phyloP scores from a whole-genome alignment of 2,797 vertebrate genomes.

The Bradypus variegatus region DNA sequence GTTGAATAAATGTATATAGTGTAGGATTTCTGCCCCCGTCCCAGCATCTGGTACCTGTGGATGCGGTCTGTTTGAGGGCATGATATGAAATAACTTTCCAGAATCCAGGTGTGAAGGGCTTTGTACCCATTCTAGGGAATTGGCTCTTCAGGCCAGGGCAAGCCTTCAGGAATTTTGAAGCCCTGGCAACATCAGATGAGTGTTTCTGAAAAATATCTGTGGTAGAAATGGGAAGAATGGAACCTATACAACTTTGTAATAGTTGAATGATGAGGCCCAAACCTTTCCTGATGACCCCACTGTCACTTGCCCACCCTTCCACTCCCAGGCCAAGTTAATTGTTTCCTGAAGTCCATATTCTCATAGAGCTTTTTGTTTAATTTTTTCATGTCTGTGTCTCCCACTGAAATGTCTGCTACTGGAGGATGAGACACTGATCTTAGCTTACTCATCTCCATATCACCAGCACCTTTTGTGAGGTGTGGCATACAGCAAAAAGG shows the following conservation, averaged over 20 bases:
- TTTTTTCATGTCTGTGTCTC: not conserved
- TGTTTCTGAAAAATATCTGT: not conserved
- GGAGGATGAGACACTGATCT: not conserved
- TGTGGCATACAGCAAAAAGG: not conserved
- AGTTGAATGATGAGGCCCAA: not conserved
- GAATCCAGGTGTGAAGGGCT: not conserved
- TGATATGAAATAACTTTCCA: not conserved
- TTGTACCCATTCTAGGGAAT: not conserved
- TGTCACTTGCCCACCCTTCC: not conserved
- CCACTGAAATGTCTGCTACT: not conserved
- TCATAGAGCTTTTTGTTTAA: no score
- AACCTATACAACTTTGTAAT: not conserved
- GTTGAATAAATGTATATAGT: not conserved
- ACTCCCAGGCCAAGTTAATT: not conserved
- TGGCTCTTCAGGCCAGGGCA: not conserved
- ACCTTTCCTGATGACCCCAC: not conserved
- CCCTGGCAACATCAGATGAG: no score
- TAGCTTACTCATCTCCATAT: not conserved
- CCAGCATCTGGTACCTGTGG: not conserved
- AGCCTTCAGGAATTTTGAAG: not conserved
- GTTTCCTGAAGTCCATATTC: not conserved
- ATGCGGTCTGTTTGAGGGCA: not conserved
- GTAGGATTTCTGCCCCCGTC: not conserved
- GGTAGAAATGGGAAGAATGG: not conserved
- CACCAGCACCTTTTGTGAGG: not conserved